A percentile compares a stretch with the other conserved stretches of the same genome.
Evolutionary conservation across 2,888 invertebrate species (phyloP).

Genomic region (Oxystoma pomonae): DNA sequence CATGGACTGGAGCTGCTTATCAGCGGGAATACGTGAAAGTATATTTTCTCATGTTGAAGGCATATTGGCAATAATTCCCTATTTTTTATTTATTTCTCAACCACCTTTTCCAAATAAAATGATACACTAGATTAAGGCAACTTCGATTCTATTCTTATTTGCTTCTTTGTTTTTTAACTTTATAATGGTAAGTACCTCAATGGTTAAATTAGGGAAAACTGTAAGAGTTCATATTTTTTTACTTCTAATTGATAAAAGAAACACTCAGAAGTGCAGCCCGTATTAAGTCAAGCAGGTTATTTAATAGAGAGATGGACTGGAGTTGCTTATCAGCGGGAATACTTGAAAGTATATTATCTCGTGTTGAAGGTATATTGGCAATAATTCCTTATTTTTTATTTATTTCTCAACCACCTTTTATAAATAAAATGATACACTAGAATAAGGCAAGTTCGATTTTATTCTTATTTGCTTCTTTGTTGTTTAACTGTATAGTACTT

Average conservation of each 20-base stretch:
- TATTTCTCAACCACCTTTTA: background rate
- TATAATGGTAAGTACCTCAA: too few species aligned
- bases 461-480: too few species aligned
- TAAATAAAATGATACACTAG: constrained; percentile 1
- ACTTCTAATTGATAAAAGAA: constrained; percentile 89
- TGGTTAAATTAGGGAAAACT: too few species aligned
- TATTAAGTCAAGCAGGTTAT: constrained; percentile 84
- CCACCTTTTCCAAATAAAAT: too few species aligned
- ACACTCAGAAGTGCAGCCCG: constrained; percentile 84
- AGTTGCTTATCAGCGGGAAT: constrained; percentile 88
- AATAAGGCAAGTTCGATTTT: background rate
- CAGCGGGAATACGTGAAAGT: constrained; percentile 96
- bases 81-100: background rate
- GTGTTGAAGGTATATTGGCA: constrained; percentile 70
- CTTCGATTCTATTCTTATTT: background rate
- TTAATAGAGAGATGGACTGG: constrained; percentile 89
- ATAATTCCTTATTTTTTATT: background rate
- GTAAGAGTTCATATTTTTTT: too few species aligned
- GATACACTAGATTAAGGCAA: background rate
- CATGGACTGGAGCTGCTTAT: constrained; percentile 81
- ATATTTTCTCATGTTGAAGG: constrained; percentile 92
- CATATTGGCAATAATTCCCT: constrained; percentile 35
- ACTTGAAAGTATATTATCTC: constrained; percentile 91
- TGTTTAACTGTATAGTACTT: too few species aligned
- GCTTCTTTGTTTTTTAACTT: too few species aligned